phyloP scores from a whole-genome alignment of 2,888 invertebrate species.

The Strigamia transsilvanica region DNA sequence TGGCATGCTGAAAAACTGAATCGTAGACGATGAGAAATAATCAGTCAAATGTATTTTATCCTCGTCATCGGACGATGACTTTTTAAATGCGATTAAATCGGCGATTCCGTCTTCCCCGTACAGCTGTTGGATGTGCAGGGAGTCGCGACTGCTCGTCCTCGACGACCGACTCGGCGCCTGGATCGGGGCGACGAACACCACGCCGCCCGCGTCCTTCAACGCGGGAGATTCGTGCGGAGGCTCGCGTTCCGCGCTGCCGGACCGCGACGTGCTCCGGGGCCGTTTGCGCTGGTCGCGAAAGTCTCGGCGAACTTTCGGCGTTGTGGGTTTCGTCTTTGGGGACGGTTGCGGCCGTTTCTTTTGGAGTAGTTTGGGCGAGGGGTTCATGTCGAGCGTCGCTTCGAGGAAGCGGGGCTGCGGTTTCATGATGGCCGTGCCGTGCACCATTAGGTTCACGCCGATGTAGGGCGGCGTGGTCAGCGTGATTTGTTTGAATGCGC shows the following conservation, averaged over 20 bases:
- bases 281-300: background rate
- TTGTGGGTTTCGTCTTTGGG: no score
- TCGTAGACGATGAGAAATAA: slow-evolving; percentile 10
- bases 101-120: background rate
- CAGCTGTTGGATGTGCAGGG: slow-evolving; percentile 15
- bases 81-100: background rate
- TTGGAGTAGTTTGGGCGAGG: background rate
- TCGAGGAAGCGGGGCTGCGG: background rate
- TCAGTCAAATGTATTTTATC: background rate
- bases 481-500: background rate
- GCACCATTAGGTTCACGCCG: slow-evolving; percentile 2
- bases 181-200: background rate
- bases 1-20: slow-evolving; percentile 3
- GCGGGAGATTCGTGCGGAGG: no score
- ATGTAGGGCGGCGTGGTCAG: background rate
- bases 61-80: background rate
- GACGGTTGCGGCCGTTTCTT: background rate
- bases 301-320: background rate
- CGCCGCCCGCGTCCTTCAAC: background rate
- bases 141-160: background rate
- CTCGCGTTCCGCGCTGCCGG: background rate
- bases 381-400: background rate
- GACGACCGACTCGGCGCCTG: background rate
- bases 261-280: background rate
- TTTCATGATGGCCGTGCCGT: background rate